Base-by-base conservation (phyloP, 2,888 invertebrate genomes). In the Linnaemya vulpina region DNA sequence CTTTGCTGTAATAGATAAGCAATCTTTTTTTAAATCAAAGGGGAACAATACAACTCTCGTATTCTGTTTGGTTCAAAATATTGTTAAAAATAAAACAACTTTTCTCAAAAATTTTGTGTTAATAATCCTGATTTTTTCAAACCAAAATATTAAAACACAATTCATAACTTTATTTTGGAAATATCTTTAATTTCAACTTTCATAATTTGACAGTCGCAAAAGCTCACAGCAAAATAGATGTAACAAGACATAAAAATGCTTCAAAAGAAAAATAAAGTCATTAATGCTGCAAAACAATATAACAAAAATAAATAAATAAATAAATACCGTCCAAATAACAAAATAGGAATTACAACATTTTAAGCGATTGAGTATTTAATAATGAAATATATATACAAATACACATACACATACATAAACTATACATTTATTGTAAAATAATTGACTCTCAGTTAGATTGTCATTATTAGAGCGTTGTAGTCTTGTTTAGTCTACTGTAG, bases 381-480 rank as follows among this genome's bases (percentile, higher is more conserved):
- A 20, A 17, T 51, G 46, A 60, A 73, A 25, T 20, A n/a, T n/a
- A n/a, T n/a, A n/a, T n/a, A n/a, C 17, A 51, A 35, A 46, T 46
- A 51, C n/a, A 40, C 38, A 40, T 40, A 65, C 30, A 30, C 30
- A 30, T 2, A 30, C 30, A n/a, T 11, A 35, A 22, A 20, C 63
- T 40, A 55, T 55, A 77, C 11, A 15, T 15, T 30, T 17, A 49
- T 10, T 46, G 13, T 67, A 38, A 70, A 40, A 49, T 20, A 60
- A 62, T 62, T 82, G 73, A 75, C 62, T 67, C 62, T 70, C 46
- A 63, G 75, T 49, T 58, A 46, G 70, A 60, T 17, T 70, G 74
- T 68, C 80, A 74, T 49, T 62, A 40, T 30, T 68, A 43, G 17
- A 46, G 62, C 40, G 17, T 25, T 40, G 38, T 5, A 17, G 30